A percentile compares a stretch with the other conserved stretches of the same genome.
Evolutionary conservation across 2,888 invertebrate species (phyloP).

Genomic region (Hypselothyrea guttata): DNA sequence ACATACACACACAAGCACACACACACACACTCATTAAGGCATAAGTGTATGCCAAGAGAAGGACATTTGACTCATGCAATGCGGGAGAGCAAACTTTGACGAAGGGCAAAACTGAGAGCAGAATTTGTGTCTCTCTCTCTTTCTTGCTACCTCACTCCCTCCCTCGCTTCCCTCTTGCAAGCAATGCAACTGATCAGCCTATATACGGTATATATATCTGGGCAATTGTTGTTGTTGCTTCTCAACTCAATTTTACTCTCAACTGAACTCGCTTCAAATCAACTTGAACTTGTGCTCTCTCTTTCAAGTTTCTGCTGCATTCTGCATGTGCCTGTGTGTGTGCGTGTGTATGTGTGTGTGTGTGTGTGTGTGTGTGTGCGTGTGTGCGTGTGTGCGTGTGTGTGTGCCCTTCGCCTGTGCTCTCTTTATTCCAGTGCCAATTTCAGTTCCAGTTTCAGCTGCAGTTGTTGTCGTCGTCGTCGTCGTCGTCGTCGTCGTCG

Average conservation of each 20-base stretch:
- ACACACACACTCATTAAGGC: constrained; percentile 7
- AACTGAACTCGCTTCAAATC: constrained; percentile 24
- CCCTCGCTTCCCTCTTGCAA: too few relatives aligned
- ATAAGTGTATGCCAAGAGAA: constrained; percentile 37
- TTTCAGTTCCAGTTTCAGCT: constrained; percentile 14
- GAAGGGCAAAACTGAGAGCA: constrained; percentile 1
- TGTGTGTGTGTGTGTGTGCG: constrained; percentile 5
- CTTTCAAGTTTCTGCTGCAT: constrained; percentile 15
- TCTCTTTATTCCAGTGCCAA: constrained; percentile 41
- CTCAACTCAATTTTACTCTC: constrained; percentile 10
- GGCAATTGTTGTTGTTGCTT: constrained; percentile 4
- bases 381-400: constrained; percentile 8
- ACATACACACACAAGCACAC: not conserved
- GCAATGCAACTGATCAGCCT: constrained; percentile 37
- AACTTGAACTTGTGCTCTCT: not conserved
- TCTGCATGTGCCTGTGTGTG: constrained; percentile 19
- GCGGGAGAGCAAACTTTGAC: constrained; percentile 32
- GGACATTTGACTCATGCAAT: constrained; percentile 72
- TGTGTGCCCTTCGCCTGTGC: constrained; percentile 35
- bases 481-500: constrained; percentile 13
- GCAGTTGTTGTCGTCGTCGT: constrained; percentile 5
- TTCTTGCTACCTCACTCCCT: too few relatives aligned
- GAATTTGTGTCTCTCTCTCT: not conserved
- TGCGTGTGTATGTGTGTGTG: constrained; percentile 4
- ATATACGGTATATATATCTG: too few relatives aligned